Evolutionary conservation across 2,113 vertebrate genomes (phyloP).

Genomic region (Lasiurus cinereus): DNA sequence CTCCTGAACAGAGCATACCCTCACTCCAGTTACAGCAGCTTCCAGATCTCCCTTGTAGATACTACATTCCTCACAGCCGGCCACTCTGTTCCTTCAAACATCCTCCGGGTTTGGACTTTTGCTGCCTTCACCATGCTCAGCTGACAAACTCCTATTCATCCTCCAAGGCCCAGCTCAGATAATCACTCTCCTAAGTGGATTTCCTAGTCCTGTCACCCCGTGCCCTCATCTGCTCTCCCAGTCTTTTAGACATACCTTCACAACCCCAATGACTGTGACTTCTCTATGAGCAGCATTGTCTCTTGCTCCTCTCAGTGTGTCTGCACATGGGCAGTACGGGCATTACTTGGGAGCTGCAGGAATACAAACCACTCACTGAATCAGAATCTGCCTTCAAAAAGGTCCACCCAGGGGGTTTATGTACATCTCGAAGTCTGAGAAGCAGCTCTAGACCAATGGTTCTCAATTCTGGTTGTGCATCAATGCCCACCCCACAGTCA

Average conservation of each 20-base stretch:
- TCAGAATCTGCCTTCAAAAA: not conserved
- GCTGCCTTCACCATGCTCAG: not conserved
- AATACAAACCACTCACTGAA: not conserved
- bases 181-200: not conserved
- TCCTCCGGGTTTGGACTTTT: not conserved
- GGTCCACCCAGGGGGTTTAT: not conserved
- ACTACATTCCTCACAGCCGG: fast-evolving
- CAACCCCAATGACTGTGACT: not conserved
- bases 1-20: not conserved
- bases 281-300: not conserved
- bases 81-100: not conserved
- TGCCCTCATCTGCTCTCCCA: not conserved
- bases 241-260: not conserved
- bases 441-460: not conserved
- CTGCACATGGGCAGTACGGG: not conserved
- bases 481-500: not conserved
- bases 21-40: not conserved
- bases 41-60: not conserved
- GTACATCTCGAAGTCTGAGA: not conserved
- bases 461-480: not conserved
- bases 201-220: not conserved
- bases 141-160: not conserved
- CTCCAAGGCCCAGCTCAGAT: not conserved
- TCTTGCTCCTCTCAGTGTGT: not conserved
- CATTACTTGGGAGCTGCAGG: not conserved